Conservation (phyloP, 2,888 invertebrate species). For the Horisme vitalbata region DNA sequence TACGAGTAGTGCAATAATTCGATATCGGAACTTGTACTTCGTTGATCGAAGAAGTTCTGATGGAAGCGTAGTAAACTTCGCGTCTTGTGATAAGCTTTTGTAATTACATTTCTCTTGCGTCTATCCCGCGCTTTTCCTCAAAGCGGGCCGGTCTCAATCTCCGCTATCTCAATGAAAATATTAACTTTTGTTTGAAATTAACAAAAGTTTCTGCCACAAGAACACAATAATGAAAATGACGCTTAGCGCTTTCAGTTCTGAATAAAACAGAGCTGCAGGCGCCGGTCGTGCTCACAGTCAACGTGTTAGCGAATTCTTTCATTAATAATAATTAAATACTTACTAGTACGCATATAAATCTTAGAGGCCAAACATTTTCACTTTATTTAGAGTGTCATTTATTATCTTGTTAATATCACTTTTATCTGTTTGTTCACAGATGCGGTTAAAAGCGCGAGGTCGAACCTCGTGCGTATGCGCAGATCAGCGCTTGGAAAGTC, state of each 20-base stretch:
- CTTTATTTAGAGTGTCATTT: neutral
- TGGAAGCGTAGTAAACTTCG: slow-evolving; percentile 3
- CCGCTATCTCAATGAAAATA: too few species aligned
- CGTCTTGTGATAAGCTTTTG: slow-evolving; percentile 7
- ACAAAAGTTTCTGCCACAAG: too few species aligned
- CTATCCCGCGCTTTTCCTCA: neutral
- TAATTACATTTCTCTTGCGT: slow-evolving; percentile 5
- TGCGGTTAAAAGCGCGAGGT: slow-evolving; percentile 72
- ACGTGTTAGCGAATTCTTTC: too few species aligned
- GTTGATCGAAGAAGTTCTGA: slow-evolving; percentile 7
- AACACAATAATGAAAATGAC: too few species aligned
- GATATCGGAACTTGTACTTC: slow-evolving; percentile 3
- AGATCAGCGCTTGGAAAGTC: slow-evolving; percentile 96
- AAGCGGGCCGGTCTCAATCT: neutral
- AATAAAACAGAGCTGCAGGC: too few species aligned
- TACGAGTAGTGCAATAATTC: neutral
- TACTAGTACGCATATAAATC: too few species aligned
- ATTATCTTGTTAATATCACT: neutral
- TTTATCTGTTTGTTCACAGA: slow-evolving; percentile 48
- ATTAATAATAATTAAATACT: too few species aligned
- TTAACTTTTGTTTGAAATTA: too few species aligned
- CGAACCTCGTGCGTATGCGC: slow-evolving; percentile 93
- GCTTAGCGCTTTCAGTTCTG: too few species aligned
- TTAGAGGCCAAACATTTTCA: too few species aligned
- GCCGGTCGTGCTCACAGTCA: too few species aligned